A percentile compares a stretch with the other conserved stretches of the same genome.
phyloP scores from a whole-genome alignment of 2,888 invertebrate genomes.

The Linyphia triangularis region DNA sequence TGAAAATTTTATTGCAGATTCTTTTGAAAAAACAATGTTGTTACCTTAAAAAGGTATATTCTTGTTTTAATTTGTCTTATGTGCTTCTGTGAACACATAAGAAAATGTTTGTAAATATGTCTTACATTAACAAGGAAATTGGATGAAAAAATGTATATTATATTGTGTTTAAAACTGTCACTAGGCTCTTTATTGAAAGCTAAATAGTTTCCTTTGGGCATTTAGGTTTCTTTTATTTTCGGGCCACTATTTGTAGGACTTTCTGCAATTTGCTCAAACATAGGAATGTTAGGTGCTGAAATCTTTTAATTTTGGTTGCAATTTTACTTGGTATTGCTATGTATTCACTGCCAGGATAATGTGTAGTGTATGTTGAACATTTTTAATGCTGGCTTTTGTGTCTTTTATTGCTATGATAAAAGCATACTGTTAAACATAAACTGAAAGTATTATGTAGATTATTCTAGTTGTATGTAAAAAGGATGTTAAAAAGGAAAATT shows the following conservation, averaged over 20 bases:
- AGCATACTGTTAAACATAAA: not conserved
- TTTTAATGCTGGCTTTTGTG: not conserved
- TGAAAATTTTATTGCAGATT: too few relatives aligned
- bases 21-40: too few relatives aligned
- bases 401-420: not conserved
- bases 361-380: constrained; percentile 22
- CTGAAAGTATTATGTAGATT: not conserved
- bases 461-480: not conserved
- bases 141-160: too few relatives aligned
- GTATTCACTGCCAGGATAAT: not conserved
- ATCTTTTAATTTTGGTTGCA: not conserved
- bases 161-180: too few relatives aligned
- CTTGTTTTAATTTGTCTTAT: too few relatives aligned
- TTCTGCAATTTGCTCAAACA: constrained; percentile 38
- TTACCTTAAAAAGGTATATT: too few relatives aligned
- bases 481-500: too few relatives aligned
- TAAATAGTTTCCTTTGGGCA: not conserved
- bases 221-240: not conserved
- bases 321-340: not conserved
- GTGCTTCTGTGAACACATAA: too few relatives aligned
- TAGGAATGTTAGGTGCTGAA: constrained; percentile 1
- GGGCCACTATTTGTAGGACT: constrained; percentile 11
- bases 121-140: too few relatives aligned
- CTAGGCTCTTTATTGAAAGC: not conserved
- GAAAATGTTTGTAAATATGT: too few relatives aligned